Evolutionary conservation across 2,113 vertebrate genomes (phyloP), one percentile per base, ranked within the genome.

Genomic region (Martes martes): DNA sequence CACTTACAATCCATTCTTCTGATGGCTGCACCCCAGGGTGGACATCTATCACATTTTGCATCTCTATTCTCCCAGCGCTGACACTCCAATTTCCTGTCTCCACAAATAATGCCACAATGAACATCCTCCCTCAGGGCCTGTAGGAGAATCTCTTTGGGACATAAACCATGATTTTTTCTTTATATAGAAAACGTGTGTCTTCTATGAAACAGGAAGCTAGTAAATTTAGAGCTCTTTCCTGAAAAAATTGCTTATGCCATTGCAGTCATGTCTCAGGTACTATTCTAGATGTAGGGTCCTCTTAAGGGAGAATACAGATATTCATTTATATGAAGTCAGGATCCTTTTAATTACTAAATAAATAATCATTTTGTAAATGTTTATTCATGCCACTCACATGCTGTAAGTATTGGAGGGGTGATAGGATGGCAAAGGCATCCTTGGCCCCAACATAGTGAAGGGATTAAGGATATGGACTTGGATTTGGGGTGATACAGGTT

Each of bases 71-170:
- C 52, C 83, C 36, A 39, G 73, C 36, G 74, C 61, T 33, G 89
- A 63, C 45, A 59, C 73, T 84, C 83, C 61, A 97, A 39, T 96
- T 97, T 97, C 94, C 82, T 92, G 73, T 80, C 42, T 83, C 87
- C 65, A 90, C 89, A 95, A 83, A 95, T 82, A 94, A 93, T 73
- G 78, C 47, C 36, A 31, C 71, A 23, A 31, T 50, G 82, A 82
- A 57, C 86, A 89, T 89, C 73, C 42, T 95, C 59, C 96, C 86
- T 89, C 59, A 52, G 83, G 85, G 89, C n/a, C 65, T 61, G 16
- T 19, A n/a, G 36, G 95, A 78, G 92, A 81, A 86, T 73, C 33
- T 94, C 87, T 91, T 31, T 81, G 96, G 78, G 59, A 50, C 79
- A 76, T 81, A 83, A 87, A 67, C 74, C 21, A 26, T 80, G 47